phyloP scores from a whole-genome alignment of 2,888 invertebrate species.

The Phragmatobia fuliginosa region DNA sequence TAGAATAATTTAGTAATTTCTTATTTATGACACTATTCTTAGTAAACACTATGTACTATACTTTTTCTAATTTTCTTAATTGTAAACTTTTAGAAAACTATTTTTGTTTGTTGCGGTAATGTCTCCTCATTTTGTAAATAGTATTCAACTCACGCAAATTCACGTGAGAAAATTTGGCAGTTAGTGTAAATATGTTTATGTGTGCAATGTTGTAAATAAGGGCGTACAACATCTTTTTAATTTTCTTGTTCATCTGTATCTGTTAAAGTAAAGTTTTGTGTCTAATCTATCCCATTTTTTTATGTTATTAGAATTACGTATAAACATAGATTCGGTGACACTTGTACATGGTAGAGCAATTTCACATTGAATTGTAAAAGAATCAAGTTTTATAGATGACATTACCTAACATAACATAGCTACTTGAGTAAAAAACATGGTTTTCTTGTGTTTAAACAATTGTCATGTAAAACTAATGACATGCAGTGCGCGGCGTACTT shows the following conservation, averaged over 20 bases:
- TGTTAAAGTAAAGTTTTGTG: not conserved
- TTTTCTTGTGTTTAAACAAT: conserved; percentile 23
- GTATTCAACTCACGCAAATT: not conserved
- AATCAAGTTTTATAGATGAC: not conserved
- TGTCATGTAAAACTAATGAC: conserved; percentile 43
- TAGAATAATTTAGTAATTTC: conserved; percentile 21
- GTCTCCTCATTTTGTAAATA: not conserved
- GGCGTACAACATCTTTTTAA: not conserved
- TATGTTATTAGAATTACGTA: not conserved
- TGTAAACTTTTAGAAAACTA: not conserved
- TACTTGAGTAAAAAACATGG: conserved; percentile 6
- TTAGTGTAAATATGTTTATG: not conserved
- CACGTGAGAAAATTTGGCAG: not conserved
- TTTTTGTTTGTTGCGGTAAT: not conserved
- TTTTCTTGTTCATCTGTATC: not conserved
- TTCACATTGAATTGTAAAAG: not conserved
- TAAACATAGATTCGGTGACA: not conserved
- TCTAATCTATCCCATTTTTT: not conserved
- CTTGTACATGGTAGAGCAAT: not conserved
- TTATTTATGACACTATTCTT: conserved; percentile 1
- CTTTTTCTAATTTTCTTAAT: not conserved
- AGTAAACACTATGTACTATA: not conserved
- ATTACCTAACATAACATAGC: not conserved
- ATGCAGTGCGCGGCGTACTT: conserved; percentile 15
- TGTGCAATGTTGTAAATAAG: too few species aligned